Conservation (phyloP, 2,113 vertebrate species). For the Pangasianodon hypophthalmus region DNA sequence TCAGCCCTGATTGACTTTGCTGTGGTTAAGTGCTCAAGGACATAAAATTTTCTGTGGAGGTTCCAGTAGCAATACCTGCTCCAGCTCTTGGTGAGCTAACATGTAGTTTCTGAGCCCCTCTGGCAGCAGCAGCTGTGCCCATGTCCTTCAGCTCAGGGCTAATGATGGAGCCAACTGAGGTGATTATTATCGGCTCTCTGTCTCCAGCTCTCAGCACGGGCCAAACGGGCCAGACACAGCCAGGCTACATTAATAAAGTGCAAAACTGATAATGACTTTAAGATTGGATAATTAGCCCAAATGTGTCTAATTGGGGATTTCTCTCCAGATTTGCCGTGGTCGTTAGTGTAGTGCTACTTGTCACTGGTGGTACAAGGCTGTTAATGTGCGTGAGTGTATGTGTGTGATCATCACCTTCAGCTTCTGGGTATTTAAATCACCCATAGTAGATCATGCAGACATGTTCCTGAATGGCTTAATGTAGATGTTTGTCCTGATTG, state of each 20-base stretch:
- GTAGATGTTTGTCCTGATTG: background rate
- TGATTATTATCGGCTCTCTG: conserved; percentile 56
- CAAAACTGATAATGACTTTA: conserved; percentile 79
- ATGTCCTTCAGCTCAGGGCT: conserved; percentile 51
- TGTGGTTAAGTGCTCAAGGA: conserved; percentile 40
- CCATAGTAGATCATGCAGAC: conserved; percentile 19
- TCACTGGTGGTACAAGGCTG: conserved; percentile 67
- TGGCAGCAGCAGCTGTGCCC: conserved; percentile 46
- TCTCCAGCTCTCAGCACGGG: conserved; percentile 47
- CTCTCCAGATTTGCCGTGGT: conserved; percentile 64
- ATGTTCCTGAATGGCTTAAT: background rate
- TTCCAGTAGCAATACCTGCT: conserved; percentile 35
- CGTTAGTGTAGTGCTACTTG: conserved; percentile 71
- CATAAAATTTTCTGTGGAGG: conserved; percentile 25
- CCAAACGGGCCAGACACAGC: conserved; percentile 54
- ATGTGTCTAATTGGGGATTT: conserved; percentile 75
- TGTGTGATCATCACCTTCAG: conserved; percentile 67
- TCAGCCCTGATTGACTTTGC: conserved; percentile 30
- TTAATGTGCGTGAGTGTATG: conserved; percentile 68
- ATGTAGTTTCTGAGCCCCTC: conserved; percentile 42
- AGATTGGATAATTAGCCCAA: conserved; percentile 81
- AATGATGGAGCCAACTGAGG: conserved; percentile 52
- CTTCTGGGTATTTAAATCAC: conserved; percentile 51
- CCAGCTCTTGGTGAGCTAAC: conserved; percentile 39
- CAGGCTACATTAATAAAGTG: conserved; percentile 77